Percentiles rank a stretch among this genome's conserved stretches.
Conservation (phyloP, 1,140 invertebrate genomes). For the Pogonomyrmex californicus region DNA sequence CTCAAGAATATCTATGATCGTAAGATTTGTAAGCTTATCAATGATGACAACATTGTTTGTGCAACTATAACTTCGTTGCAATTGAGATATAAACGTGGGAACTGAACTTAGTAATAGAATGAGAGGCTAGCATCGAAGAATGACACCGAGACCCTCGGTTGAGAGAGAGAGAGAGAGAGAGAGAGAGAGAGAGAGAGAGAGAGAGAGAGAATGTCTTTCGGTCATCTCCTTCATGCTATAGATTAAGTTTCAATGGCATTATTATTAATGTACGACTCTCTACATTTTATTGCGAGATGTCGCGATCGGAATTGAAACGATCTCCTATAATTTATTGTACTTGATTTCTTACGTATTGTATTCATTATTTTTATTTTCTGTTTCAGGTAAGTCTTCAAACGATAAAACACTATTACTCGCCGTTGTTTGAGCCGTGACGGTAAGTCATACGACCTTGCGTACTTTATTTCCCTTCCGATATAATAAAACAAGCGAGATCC, state of each 20-base stretch:
- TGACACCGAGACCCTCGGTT: neutral
- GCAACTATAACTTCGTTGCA: slow-evolving; percentile 32
- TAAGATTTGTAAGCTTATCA: slow-evolving; percentile 23
- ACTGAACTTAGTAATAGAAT: slow-evolving; percentile 53
- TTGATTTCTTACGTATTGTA: neutral
- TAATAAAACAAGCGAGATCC: neutral
- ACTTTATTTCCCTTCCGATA: slow-evolving; percentile 1
- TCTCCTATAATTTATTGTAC: neutral
- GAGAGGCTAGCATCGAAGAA: slow-evolving; percentile 30
- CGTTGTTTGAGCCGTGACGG: neutral
- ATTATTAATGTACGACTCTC: neutral
- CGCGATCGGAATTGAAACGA: slow-evolving; percentile 7
- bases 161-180: neutral
- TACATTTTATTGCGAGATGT: neutral
- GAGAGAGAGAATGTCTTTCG: slow-evolving; percentile 31
- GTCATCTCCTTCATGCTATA: slow-evolving; percentile 25
- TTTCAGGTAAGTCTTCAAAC: slow-evolving; percentile 76
- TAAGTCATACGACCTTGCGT: slow-evolving; percentile 10
- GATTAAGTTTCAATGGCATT: slow-evolving; percentile 26
- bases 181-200: too few relatives aligned
- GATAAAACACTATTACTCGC: neutral
- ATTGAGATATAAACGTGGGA: slow-evolving; percentile 66
- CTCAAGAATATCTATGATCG: neutral
- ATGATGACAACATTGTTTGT: slow-evolving; percentile 14
- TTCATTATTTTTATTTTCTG: slow-evolving; percentile 62